These are phyloP conservation scores for Trisateles emortualis DNA, from an alignment of 2,888 invertebrate genomes.

Conservation along the genomic window DNA sequence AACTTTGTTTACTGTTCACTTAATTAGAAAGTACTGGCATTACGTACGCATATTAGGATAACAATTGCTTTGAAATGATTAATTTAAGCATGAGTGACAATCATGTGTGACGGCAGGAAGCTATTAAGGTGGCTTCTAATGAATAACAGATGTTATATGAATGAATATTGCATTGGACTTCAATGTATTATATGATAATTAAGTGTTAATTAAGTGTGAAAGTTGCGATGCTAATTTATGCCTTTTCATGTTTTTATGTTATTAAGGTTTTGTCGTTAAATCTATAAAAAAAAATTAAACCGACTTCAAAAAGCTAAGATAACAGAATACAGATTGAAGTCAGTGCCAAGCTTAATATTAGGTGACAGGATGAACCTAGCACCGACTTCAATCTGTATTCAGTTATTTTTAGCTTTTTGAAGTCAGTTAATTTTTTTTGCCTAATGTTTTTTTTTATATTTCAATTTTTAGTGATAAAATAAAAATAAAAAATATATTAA, in stretches of 20 bases:
- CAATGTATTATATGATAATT: slow-evolving; percentile 19
- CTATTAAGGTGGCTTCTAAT: slow-evolving; percentile 35
- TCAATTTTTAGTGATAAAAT: no score
- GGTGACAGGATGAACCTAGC: no score
- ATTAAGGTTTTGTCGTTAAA: neutral
- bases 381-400: no score
- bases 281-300: no score
- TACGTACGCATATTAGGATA: slow-evolving; percentile 23
- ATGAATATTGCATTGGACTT: slow-evolving; percentile 25
- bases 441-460: no score
- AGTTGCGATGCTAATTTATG: neutral
- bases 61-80: slow-evolving; percentile 40
- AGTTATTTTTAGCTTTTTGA: no score
- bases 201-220: slow-evolving; percentile 17
- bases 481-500: no score
- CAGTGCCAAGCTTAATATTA: no score
- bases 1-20: slow-evolving; percentile 21
- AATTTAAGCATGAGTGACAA: slow-evolving; percentile 39
- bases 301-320: no score
- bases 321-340: no score
- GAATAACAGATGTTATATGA: slow-evolving; percentile 38
- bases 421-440: no score
- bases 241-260: no score
- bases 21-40: slow-evolving; percentile 39
- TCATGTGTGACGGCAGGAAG: slow-evolving; percentile 35